Percentiles rank a stretch among this genome's conserved stretches.
These are phyloP conservation scores for Trichomalopsis sarcophagae DNA, from an alignment of 1,140 invertebrate species.

Conservation along the genomic window DNA sequence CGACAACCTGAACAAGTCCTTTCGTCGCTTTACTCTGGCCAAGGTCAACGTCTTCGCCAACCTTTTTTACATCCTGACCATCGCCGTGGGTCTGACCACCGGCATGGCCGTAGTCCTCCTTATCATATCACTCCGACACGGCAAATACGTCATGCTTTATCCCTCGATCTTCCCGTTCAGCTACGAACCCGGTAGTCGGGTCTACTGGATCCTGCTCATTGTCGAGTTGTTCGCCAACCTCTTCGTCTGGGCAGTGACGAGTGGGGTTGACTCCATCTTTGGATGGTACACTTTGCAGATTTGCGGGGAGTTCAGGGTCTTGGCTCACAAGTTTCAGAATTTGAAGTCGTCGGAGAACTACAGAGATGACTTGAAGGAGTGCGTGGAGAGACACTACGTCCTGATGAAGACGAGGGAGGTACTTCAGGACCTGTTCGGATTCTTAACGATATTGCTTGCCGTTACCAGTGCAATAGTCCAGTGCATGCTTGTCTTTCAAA, in stretches of 20 bases:
- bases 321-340: not conserved
- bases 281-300: slow-evolving; percentile 38
- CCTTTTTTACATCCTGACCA: not conserved
- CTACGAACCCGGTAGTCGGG: not conserved
- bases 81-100: too few relatives aligned
- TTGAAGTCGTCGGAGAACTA: not conserved
- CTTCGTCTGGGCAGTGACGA: not conserved
- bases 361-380: too few relatives aligned
- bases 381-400: too few relatives aligned
- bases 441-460: too few relatives aligned
- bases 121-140: too few relatives aligned
- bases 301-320: too few relatives aligned
- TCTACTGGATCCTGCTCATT: not conserved
- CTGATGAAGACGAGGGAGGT: too few relatives aligned
- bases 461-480: too few relatives aligned
- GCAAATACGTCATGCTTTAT: not conserved
- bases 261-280: slow-evolving; percentile 55
- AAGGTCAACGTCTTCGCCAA: not conserved
- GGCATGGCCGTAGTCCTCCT: too few relatives aligned
- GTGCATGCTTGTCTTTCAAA: too few relatives aligned
- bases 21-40: not conserved
- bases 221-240: not conserved
- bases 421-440: too few relatives aligned
- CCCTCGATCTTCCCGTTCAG: not conserved
- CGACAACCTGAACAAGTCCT: not conserved